A percentile compares a stretch with the other conserved stretches of the same genome.
phyloP scores from a whole-genome alignment of 2,888 invertebrate species.

The Athalia circularis region DNA sequence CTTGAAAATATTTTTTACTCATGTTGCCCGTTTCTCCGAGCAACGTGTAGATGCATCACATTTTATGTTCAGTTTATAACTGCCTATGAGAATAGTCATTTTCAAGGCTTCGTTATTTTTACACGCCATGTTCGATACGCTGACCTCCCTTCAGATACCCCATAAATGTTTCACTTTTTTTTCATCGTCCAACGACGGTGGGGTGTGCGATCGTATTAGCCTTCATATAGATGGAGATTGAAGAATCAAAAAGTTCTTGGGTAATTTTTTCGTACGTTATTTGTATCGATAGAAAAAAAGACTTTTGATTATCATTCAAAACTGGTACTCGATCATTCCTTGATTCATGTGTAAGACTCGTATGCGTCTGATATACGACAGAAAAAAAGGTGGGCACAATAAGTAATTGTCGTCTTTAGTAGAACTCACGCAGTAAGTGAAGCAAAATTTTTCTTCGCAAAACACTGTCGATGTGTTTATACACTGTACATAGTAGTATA shows the following conservation, averaged over 20 bases:
- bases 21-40: neutral
- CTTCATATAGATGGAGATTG: slow-evolving; percentile 1
- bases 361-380: too few relatives aligned
- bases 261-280: neutral
- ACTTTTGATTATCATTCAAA: neutral
- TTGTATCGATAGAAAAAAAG: neutral
- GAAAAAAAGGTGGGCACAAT: too few relatives aligned
- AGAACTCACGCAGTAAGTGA: too few relatives aligned
- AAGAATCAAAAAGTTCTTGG: neutral
- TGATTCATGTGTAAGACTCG: too few relatives aligned
- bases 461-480: neutral
- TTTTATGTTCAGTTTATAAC: too few relatives aligned
- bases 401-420: too few relatives aligned
- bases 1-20: too few relatives aligned
- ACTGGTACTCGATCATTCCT: too few relatives aligned
- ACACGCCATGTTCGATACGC: slow-evolving; percentile 18
- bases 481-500: neutral
- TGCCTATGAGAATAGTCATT: neutral
- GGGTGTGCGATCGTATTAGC: slow-evolving; percentile 28
- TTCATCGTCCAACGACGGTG: neutral
- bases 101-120: slow-evolving; percentile 40
- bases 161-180: slow-evolving; percentile 32
- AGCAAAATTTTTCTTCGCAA: too few relatives aligned
- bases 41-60: neutral
- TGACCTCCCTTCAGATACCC: slow-evolving; percentile 31